phyloP scores from a whole-genome alignment of 2,888 invertebrate species.

The Teleiodes luculella region DNA sequence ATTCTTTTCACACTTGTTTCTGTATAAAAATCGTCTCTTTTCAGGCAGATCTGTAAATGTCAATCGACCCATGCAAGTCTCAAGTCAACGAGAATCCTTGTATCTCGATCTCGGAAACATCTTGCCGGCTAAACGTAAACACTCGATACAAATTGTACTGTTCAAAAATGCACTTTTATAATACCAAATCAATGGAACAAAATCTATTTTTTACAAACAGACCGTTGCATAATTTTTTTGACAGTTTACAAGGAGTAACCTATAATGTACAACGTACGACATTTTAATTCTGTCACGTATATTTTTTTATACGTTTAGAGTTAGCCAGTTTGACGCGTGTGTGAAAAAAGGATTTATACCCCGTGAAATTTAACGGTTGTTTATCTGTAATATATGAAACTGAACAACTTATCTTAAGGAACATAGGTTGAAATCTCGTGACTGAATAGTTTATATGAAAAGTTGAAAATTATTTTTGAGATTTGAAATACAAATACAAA shows the following conservation, averaged over 20 bases:
- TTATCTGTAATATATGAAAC: no score
- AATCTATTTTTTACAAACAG: constrained; percentile 10
- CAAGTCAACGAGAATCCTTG: constrained; percentile 5
- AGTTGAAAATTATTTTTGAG: no score
- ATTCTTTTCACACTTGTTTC: background rate
- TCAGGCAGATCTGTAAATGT: constrained; percentile 4
- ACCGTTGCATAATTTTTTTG: background rate
- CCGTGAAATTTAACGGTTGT: no score
- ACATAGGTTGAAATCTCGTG: no score
- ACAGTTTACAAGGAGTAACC: constrained; percentile 2
- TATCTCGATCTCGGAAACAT: constrained; percentile 15
- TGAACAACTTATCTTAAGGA: no score
- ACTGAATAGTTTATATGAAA: no score
- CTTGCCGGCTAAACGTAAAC: background rate
- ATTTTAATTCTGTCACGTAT: background rate
- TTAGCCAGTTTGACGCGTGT: background rate
- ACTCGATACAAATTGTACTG: background rate
- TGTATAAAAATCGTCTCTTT: background rate
- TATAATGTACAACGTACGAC: background rate
- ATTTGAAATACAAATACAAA: no score
- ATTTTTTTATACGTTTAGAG: background rate
- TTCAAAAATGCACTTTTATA: background rate
- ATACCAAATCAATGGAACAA: constrained; percentile 2
- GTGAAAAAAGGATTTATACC: background rate
- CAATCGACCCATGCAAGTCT: background rate